These are phyloP conservation scores for Chorisops tibialis DNA, from an alignment of 2,888 invertebrate species.

Conservation along the genomic window DNA sequence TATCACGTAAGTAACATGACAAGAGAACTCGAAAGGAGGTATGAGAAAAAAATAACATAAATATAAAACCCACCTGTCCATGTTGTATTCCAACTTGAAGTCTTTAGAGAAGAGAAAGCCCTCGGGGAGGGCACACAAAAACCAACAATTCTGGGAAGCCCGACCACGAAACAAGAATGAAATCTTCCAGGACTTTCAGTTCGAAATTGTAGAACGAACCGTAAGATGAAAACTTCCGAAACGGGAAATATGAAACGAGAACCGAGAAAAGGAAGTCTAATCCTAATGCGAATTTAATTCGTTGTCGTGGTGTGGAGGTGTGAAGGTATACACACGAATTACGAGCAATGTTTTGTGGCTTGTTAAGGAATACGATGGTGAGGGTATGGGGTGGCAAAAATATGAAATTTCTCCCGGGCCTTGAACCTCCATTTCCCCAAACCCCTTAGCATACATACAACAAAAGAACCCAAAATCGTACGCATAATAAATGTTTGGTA, in stretches of 20 bases:
- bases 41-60: neutral
- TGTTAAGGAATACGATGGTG: no score
- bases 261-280: neutral
- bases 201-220: neutral
- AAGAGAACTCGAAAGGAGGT: neutral
- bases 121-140: neutral
- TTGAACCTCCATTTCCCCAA: no score
- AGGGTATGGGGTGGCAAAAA: no score
- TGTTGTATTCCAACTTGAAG: neutral
- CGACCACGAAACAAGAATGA: neutral
- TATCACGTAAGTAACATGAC: neutral
- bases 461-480: neutral
- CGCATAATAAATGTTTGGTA: conserved; percentile 13
- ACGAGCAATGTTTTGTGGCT: no score
- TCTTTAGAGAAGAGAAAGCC: conserved; percentile 3
- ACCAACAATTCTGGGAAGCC: neutral
- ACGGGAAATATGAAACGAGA: neutral
- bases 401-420: no score
- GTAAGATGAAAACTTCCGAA: neutral
- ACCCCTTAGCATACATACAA: no score
- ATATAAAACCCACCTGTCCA: conserved; percentile 6
- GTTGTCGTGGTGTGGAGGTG: neutral
- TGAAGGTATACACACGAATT: no score
- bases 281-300: conserved; percentile 18
- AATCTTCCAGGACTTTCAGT: neutral